Percentiles rank a stretch among this genome's conserved stretches.
These are phyloP conservation scores for Meles meles DNA, from an alignment of 2,113 vertebrate genomes.

Conservation along the genomic window DNA sequence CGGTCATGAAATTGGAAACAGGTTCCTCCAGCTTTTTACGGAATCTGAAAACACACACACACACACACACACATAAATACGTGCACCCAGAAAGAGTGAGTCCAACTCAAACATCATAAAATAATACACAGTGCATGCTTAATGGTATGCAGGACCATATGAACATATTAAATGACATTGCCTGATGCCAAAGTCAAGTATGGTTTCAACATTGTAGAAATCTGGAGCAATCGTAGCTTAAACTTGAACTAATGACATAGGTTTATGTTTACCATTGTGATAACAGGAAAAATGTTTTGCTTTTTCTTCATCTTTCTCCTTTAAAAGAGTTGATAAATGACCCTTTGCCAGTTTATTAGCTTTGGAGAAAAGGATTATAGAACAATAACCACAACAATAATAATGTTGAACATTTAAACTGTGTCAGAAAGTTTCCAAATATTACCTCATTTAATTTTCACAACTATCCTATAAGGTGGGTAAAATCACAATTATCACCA, in stretches of 20 bases:
- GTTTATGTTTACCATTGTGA: constrained; percentile 53
- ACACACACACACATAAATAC: constrained; percentile 59
- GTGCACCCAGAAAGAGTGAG: constrained; percentile 82
- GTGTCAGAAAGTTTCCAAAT: background rate
- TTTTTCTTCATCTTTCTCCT: constrained; percentile 1
- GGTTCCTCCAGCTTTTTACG: constrained; percentile 81
- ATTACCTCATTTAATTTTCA: background rate
- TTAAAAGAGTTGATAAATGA: background rate
- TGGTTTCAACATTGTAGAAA: constrained; percentile 75
- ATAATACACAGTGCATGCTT: constrained; percentile 85
- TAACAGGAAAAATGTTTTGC: background rate
- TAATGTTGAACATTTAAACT: background rate
- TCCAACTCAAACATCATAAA: constrained; percentile 88
- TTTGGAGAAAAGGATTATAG: background rate
- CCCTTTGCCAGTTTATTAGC: background rate
- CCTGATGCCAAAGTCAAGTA: constrained; percentile 83
- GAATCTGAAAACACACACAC: constrained; percentile 86
- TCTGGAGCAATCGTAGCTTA: constrained; percentile 56
- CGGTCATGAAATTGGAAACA: constrained; percentile 85
- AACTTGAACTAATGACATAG: constrained; percentile 64
- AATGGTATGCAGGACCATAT: constrained; percentile 75
- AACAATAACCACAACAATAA: background rate
- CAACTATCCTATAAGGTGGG: background rate
- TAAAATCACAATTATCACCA: background rate
- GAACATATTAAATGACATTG: constrained; percentile 84